Base-by-base conservation (phyloP, 2,888 invertebrate genomes). In the Drosophila paranaensis region DNA sequence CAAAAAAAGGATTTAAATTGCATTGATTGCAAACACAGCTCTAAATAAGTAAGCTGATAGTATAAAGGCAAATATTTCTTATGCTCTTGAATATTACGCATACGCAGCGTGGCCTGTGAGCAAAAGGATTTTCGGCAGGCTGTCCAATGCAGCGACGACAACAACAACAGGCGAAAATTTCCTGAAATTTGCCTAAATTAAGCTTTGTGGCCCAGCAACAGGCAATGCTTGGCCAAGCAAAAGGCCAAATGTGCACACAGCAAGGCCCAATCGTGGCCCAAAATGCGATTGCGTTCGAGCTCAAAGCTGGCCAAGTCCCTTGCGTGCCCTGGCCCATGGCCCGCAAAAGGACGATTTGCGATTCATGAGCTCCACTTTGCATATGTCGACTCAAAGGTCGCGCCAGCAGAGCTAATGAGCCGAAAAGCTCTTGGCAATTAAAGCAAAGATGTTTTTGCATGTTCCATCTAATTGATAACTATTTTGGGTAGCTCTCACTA, bases 121-220 rank as follows among this genome's bases (percentile, higher is more conserved):
- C 30, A 33, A 33, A 33, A 8, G 30, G 30, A 33, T 33, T 33
- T 8, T 33, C 6, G 30, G 8, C 33, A 68, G 16, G 39, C 58
- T 51, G 42, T 37, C 53, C 56, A 16, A 40, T 56, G 42, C 6
- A 33, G 8, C 53, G 37, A 9, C 51, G 37, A 14, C 27, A 30
- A 3, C 43, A 39, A 14, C 39, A 40, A 6, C 30, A 30, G 8
- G 16, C 20, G 25, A 8, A 13, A 45, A 37, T 37, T 35, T 4
- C 14, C 37, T 25, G 45, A 68, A 62, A 51, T 62, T 57, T 42
- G 40, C 71, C 40, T 45, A 40, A 64, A 33, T 63, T 35, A 40
- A 42, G 43, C 33, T 63, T 54, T 77, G 48, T 72, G 68, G 65
- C 53, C 61, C 57, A 64, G 48, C 57, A 62, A 50, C 57, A 61